Evolutionary conservation across 2,797 vertebrate species (phyloP).

Genomic region (Tadarida brasiliensis): DNA sequence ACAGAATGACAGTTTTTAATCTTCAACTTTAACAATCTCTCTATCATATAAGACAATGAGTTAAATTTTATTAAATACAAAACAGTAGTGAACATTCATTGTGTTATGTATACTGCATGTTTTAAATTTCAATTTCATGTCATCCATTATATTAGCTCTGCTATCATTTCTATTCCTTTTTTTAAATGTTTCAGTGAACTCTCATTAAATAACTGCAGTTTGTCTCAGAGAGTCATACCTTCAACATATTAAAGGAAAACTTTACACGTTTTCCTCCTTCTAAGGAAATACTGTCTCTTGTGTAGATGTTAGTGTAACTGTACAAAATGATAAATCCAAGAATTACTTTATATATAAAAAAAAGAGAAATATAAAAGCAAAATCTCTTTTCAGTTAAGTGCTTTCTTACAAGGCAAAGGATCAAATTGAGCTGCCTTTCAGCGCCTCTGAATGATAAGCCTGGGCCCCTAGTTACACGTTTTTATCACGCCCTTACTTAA

Average conservation of each 20-base stretch:
- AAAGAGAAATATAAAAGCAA: conserved; percentile 47
- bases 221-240: not conserved
- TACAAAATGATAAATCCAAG: conserved; percentile 60
- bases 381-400: conserved; percentile 58
- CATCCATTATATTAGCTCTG: not conserved
- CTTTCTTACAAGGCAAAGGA: conserved; percentile 67
- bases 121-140: conserved; percentile 52
- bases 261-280: conserved; percentile 50
- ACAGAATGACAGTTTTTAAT: conserved; percentile 25
- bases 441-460: conserved; percentile 85
- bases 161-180: not conserved
- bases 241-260: not conserved
- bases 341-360: not conserved
- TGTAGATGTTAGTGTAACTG: not conserved
- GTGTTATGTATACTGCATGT: not conserved
- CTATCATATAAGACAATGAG: conserved; percentile 43
- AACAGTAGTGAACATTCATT: conserved; percentile 1
- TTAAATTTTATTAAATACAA: conserved; percentile 63
- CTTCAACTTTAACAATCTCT: conserved; percentile 34
- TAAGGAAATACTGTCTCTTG: conserved; percentile 48
- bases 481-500: conserved; percentile 84
- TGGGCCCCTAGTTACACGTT: conserved; percentile 85
- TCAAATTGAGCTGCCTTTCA: conserved; percentile 86
- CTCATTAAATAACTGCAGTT: conserved; percentile 9
- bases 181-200: conserved; percentile 34